Conservation (phyloP, 2,888 invertebrate genomes). For the Cinara cedri region DNA sequence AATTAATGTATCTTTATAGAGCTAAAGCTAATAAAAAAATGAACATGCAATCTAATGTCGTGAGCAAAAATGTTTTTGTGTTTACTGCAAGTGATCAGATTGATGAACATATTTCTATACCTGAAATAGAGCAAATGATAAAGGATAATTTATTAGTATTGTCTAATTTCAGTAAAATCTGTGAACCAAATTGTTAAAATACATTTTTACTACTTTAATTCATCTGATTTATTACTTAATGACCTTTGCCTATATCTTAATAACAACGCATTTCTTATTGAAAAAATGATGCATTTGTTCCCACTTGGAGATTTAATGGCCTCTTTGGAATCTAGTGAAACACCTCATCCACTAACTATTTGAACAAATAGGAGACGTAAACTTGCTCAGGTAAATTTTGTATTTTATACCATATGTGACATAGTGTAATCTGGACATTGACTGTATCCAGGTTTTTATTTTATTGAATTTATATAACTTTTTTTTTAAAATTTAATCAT, state of each 20-base stretch:
- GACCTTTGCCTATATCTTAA: conserved; percentile 95
- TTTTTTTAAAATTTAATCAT: conserved; percentile 65
- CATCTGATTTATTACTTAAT: conserved; percentile 73
- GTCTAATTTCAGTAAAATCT: conserved; percentile 66
- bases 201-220: not conserved
- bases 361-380: conserved; percentile 92
- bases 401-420: not conserved
- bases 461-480: not conserved
- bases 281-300: conserved; percentile 87
- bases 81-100: conserved; percentile 80
- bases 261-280: conserved; percentile 96
- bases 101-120: conserved; percentile 74
- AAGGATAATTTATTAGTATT: conserved; percentile 73
- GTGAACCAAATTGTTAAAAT: conserved; percentile 67
- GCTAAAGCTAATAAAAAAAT: conserved; percentile 69
- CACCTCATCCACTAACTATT: conserved; percentile 91
- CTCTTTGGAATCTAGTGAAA: conserved; percentile 95
- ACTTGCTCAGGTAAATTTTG: conserved; percentile 74
- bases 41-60: conserved; percentile 82
- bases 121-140: conserved; percentile 87
- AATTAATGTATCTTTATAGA: conserved; percentile 62
- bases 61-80: conserved; percentile 76
- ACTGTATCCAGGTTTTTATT: no score
- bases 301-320: conserved; percentile 85
- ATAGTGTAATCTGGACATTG: no score